phyloP scores from a whole-genome alignment of 2,113 vertebrate species.

The Stictonetta naevosa region DNA sequence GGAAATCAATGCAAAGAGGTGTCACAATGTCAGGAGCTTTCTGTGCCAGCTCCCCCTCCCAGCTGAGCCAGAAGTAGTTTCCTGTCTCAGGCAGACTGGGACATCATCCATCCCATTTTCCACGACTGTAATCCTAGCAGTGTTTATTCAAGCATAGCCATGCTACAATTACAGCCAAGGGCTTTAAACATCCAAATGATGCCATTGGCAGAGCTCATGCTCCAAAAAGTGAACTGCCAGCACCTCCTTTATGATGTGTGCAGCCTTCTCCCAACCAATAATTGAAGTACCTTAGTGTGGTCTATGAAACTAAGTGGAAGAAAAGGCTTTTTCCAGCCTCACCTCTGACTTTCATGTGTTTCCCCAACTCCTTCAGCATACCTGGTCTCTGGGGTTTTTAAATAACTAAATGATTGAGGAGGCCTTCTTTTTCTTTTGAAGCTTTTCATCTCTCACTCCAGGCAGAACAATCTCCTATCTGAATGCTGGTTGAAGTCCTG shows the following conservation, averaged over 20 bases:
- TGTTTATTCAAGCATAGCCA: constrained; percentile 41
- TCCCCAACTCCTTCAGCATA: neutral
- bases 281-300: neutral
- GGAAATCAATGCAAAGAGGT: neutral
- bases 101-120: constrained; percentile 33
- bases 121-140: constrained; percentile 21
- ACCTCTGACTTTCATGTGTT: neutral
- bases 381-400: neutral
- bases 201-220: neutral
- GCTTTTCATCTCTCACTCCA: neutral
- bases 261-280: neutral
- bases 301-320: neutral
- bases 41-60: neutral
- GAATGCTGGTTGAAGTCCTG: neutral
- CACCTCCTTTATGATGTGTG: constrained; percentile 7
- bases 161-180: constrained; percentile 42
- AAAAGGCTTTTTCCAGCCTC: neutral
- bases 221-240: neutral
- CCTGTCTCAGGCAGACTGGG: neutral
- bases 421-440: neutral
- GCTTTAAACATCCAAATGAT: constrained; percentile 40
- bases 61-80: neutral
- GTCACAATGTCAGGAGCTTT: neutral
- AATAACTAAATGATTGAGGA: neutral
- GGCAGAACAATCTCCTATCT: neutral